Base-by-base conservation (phyloP, 1,140 invertebrate genomes). In the Latrodectus geometricus region DNA sequence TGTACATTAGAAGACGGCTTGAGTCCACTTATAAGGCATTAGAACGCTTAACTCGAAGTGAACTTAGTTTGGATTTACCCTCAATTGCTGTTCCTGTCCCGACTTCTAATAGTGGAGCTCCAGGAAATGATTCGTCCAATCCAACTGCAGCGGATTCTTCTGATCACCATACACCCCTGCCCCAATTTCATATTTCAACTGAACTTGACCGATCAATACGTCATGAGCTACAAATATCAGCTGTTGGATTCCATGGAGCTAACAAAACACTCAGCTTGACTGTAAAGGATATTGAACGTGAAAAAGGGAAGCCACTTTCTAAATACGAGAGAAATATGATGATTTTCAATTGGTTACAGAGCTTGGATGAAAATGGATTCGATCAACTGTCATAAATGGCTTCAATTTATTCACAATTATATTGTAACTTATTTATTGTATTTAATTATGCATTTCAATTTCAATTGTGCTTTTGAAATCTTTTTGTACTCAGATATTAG, bases 261-360 rank as follows among this genome's bases (percentile, higher is more conserved):
- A 88, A 87, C 49, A 87, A 86, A 69, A 88, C 82, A 8, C 79
- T 85, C 11, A 78, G 77, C 92, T 91, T 96, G 0, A 96, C 96
- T 0, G 93, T 95, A 0, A 93, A 94, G 9, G 96, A 97, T 88
- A 93, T 96, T 14, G 96, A 96, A 89, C 91, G 95, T 65, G 95
- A 96, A 90, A 92, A 95, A 8, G 95, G 95, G 1, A 95, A 95
- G 87, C 95, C 96, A 8, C 92, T 97, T 3, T 95, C 95, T 15
- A 96, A 96, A 90, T 96, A 96, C 91, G 95, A 97, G 89, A 90
- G 96, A 21, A 97, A 97, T 90, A 96, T 97, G 95, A 96, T 97
- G 95, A 96, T 97, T 68, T 96, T 97, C 91, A 96, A 96, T 89
- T 97, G 96, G 96, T 92, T 97, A 0, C 95, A 97, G 90, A 96